Evolutionary conservation across 2,888 invertebrate genomes (phyloP), one percentile per base, ranked within the genome.

Genomic region (Fragum fragum): DNA sequence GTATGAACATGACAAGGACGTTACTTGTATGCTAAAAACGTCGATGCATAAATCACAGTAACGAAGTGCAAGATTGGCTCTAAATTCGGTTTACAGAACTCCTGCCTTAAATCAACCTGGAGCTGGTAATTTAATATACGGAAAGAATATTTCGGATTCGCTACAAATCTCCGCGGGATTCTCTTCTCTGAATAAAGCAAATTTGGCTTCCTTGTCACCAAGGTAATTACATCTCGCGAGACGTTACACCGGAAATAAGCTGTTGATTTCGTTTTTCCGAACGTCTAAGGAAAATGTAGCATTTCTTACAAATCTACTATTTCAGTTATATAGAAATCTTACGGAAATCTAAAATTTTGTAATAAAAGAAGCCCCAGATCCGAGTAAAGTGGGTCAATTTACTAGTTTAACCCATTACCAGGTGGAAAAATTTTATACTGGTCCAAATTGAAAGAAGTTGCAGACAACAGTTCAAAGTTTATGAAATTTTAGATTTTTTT

Each of bases 221-320:
- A 66, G 39, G 66, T 36, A 66, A 66, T 66, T 66, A 66, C 66
- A 26, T 66, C 66, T 66, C 66, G 66, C 26, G 66, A 66, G 66
- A 66, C 66, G 66, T 39, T 66, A 23, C 42, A 23, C 66, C 28
- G 66, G 66, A 66, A 66, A 66, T 66, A n/a, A 66, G 14, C 66
- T 66, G 66, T 66, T 66, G 66, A 66, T 66, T 39, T 66, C 66
- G 66, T 66, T 66, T 59, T 57, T 26, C 57, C 6, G 57, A 26
- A 26, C 57, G 57, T 57, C 57, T 52, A 21, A 18, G 52, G 52
- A 52, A 52, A n/a, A 21, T 5, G 6, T 52, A n/a, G 5, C 6
- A n/a, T n/a, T 18, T 5, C n/a, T 21, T 52, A 52, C 52, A 14
- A 52, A 16, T 3, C 52, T 18, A n/a, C 5, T 16, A 52, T 18